Conservation (phyloP, 2,113 vertebrate genomes). For the Cyprinodon brontotheroides region DNA sequence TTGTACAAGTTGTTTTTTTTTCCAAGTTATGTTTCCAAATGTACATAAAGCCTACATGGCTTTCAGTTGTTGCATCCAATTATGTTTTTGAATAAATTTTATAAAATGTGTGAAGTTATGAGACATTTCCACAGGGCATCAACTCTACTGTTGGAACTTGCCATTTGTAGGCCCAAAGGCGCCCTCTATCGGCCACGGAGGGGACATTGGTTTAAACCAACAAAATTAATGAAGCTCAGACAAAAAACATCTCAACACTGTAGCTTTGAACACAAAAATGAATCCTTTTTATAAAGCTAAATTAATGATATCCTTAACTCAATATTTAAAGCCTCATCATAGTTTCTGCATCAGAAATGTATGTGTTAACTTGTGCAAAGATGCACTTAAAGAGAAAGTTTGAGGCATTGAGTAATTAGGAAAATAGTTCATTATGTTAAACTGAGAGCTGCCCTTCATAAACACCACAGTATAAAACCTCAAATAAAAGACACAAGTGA, state of each 20-base stretch:
- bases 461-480: not conserved
- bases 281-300: constrained; percentile 3
- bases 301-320: not conserved
- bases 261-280: constrained; percentile 1
- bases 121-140: not conserved
- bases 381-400: constrained; percentile 8
- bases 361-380: constrained; percentile 16
- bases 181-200: constrained; percentile 55
- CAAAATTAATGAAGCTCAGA: constrained; percentile 57
- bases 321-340: constrained; percentile 22
- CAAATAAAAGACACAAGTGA: not conserved
- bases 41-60: constrained; percentile 59
- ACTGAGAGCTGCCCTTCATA: not conserved
- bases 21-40: constrained; percentile 58
- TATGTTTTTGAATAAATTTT: constrained; percentile 72
- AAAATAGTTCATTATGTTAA: not conserved
- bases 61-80: constrained; percentile 59
- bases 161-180: constrained; percentile 26
- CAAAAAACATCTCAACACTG: constrained; percentile 22
- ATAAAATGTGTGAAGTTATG: constrained; percentile 31
- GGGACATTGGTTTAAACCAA: constrained; percentile 8
- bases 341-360: constrained; percentile 69
- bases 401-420: constrained; percentile 12
- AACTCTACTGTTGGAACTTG: not conserved
- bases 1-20: constrained; percentile 44